Percentiles rank a stretch among this genome's conserved stretches.
These are phyloP conservation scores for Melitaea athalia DNA, from an alignment of 2,888 invertebrate species.

Conservation along the genomic window DNA sequence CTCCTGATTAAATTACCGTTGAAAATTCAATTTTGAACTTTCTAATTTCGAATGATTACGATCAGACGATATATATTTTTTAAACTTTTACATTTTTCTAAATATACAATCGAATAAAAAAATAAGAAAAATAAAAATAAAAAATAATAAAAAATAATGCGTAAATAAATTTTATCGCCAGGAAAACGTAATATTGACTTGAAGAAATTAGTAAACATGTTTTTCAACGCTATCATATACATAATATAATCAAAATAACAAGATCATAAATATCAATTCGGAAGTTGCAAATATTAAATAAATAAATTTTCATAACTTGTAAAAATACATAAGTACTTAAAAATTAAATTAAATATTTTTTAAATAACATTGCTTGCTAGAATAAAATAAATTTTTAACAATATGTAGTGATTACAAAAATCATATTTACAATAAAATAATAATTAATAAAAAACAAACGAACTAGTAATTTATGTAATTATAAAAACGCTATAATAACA, in stretches of 20 bases:
- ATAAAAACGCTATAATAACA: background rate
- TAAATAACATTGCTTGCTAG: background rate
- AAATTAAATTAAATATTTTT: background rate
- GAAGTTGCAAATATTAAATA: background rate
- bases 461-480: background rate
- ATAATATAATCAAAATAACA: slow-evolving; percentile 22
- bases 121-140: slow-evolving; percentile 14
- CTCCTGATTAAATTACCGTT: slow-evolving; percentile 33
- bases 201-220: slow-evolving; percentile 53
- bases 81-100: background rate
- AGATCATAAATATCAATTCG: slow-evolving; percentile 6
- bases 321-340: background rate
- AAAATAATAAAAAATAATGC: slow-evolving; percentile 47
- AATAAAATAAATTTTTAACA: background rate
- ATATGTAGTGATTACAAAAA: background rate
- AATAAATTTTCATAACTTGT: background rate
- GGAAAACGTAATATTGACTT: slow-evolving; percentile 44
- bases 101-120: slow-evolving; percentile 4
- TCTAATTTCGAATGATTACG: slow-evolving; percentile 25
- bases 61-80: slow-evolving; percentile 5
- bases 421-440: background rate
- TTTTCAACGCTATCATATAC: slow-evolving; percentile 41
- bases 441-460: background rate
- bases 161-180: slow-evolving; percentile 56
- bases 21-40: slow-evolving; percentile 31